These are phyloP conservation scores for Athene noctua DNA, from an alignment of 2,113 vertebrate genomes.

Conservation along the genomic window DNA sequence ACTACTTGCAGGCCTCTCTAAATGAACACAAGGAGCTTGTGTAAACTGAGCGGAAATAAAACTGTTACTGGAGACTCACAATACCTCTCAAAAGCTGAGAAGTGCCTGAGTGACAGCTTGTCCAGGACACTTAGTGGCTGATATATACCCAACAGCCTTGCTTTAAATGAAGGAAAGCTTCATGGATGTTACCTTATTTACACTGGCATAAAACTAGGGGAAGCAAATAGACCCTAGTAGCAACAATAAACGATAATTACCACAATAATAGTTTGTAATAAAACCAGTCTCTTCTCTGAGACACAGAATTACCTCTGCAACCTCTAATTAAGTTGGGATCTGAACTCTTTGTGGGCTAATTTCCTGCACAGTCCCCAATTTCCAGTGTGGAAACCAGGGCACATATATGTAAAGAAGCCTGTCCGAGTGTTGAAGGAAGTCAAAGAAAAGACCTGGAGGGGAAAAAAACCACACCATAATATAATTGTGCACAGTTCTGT, in stretches of 20 bases:
- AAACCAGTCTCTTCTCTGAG: background rate
- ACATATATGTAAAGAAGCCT: background rate
- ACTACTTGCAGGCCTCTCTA: background rate
- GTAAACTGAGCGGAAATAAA: constrained; percentile 28
- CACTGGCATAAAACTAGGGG: background rate
- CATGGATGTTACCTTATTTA: background rate
- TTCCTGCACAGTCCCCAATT: background rate
- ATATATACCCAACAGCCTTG: background rate
- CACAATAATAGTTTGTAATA: background rate
- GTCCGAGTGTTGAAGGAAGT: background rate
- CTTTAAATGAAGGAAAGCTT: background rate
- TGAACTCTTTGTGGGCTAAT: background rate
- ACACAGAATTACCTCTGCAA: background rate
- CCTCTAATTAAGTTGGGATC: background rate
- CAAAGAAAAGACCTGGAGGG: background rate
- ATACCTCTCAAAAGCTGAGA: constrained; percentile 22
- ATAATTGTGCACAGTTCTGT: background rate
- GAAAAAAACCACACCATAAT: background rate
- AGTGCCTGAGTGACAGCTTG: constrained; percentile 3
- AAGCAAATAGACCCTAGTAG: background rate
- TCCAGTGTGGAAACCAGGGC: background rate
- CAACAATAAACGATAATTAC: background rate
- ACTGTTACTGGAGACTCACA: background rate
- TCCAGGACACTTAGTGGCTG: background rate
- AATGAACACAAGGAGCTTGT: background rate